These are phyloP conservation scores for Therioaphis trifolii DNA, from an alignment of 2,888 invertebrate genomes.

Conservation along the genomic window DNA sequence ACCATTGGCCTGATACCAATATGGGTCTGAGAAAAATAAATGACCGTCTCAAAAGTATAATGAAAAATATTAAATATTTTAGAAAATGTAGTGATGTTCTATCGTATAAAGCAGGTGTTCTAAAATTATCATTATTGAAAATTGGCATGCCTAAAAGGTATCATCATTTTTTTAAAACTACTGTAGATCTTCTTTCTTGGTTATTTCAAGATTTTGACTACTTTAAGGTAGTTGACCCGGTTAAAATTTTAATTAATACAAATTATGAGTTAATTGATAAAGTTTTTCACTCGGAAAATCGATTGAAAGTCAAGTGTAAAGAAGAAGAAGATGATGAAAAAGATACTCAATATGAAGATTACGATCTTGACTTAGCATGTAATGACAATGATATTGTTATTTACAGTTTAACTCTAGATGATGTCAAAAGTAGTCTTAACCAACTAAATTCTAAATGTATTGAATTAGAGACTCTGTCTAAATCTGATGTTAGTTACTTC, in stretches of 20 bases:
- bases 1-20: background rate
- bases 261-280: too few relatives aligned
- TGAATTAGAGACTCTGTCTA: background rate
- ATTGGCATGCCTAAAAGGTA: conserved; percentile 43
- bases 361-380: too few relatives aligned
- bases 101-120: too few relatives aligned
- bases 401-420: conserved; percentile 32
- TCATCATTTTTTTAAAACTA: conserved; percentile 32
- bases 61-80: too few relatives aligned
- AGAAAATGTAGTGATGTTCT: too few relatives aligned
- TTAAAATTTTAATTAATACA: too few relatives aligned
- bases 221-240: too few relatives aligned
- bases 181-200: conserved; percentile 41
- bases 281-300: background rate
- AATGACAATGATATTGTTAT: too few relatives aligned
- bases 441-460: background rate
- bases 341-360: too few relatives aligned
- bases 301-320: background rate
- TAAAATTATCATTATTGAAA: conserved; percentile 46
- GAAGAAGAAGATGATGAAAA: background rate
- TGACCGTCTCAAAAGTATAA: background rate
- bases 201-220: conserved; percentile 55
- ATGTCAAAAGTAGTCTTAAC: background rate
- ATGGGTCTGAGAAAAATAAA: conserved; percentile 8
- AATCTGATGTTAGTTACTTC: background rate